Percentiles rank a stretch among this genome's conserved stretches.
Evolutionary conservation across 1,140 invertebrate species (phyloP).

Genomic region (Latrodectus geometricus): DNA sequence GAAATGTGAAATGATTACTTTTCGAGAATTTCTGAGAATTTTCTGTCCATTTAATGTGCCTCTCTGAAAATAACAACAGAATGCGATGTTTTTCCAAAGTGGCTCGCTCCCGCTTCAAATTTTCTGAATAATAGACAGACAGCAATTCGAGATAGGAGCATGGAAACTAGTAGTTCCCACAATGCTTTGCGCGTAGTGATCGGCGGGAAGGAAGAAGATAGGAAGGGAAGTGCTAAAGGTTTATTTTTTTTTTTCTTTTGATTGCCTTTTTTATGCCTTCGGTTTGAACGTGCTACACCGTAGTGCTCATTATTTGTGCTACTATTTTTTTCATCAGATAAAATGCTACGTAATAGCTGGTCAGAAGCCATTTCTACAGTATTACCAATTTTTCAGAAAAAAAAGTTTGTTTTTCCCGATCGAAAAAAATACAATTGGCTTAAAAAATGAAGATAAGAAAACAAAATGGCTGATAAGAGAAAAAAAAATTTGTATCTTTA

Average conservation of each 20-base stretch:
- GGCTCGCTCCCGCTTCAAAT: neutral
- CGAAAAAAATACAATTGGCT: too few relatives aligned
- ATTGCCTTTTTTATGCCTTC: neutral
- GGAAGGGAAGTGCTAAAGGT: neutral
- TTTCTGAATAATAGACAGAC: neutral
- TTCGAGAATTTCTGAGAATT: neutral
- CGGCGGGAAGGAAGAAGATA: neutral
- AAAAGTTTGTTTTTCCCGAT: neutral
- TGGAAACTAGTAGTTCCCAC: neutral
- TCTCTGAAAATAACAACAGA: neutral
- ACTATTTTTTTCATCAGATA: neutral
- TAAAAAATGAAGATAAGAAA: too few relatives aligned
- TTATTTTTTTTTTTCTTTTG: neutral
- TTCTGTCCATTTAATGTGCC: neutral
- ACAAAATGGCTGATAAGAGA: too few relatives aligned
- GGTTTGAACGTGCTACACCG: neutral
- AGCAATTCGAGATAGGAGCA: neutral
- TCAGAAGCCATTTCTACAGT: neutral
- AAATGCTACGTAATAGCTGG: neutral
- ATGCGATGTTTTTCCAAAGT: neutral
- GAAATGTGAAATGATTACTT: neutral
- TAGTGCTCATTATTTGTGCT: neutral
- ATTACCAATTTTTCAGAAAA: neutral
- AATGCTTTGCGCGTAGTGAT: neutral
- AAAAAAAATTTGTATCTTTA: too few relatives aligned